phyloP scores from a whole-genome alignment of 2,113 vertebrate species.

The Neodontobutis hainanensis region DNA sequence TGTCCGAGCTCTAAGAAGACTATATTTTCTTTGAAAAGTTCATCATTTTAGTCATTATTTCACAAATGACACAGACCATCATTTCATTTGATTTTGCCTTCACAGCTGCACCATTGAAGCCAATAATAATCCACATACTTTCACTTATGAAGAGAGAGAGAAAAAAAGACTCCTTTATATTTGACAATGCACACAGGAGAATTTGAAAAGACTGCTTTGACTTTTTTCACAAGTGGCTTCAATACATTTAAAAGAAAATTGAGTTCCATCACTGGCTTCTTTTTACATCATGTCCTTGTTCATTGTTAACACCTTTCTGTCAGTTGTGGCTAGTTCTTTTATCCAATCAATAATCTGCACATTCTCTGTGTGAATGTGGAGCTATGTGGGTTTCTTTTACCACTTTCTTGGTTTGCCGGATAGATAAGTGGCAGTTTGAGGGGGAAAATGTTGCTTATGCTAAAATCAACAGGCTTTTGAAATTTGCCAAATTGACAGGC shows the following conservation, averaged over 20 bases:
- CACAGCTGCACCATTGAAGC: constrained; percentile 11
- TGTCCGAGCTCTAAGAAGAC: neutral
- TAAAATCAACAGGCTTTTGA: constrained; percentile 66
- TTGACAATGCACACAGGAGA: constrained; percentile 13
- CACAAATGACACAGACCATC: neutral
- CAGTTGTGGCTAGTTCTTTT: constrained; percentile 28
- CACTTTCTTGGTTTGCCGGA: constrained; percentile 28
- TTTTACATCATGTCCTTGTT: constrained; percentile 31
- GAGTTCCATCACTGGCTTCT: constrained; percentile 24
- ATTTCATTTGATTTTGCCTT: constrained; percentile 6
- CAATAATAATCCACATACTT: constrained; percentile 18
- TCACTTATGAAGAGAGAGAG: constrained; percentile 8
- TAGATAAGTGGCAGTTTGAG: constrained; percentile 38
- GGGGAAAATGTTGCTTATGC: constrained; percentile 26
- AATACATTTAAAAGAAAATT: constrained; percentile 5
- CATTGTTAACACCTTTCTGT: constrained; percentile 33
- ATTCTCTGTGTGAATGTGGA: constrained; percentile 18
- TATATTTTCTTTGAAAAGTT: constrained; percentile 3
- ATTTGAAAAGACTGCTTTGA: constrained; percentile 33
- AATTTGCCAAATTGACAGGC: constrained; percentile 58
- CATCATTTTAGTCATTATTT: constrained; percentile 5
- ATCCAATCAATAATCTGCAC: constrained; percentile 22
- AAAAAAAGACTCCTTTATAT: constrained; percentile 6
- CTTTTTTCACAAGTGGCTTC: constrained; percentile 16
- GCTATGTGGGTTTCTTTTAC: constrained; percentile 21